Conservation (phyloP, 2,888 invertebrate species). For the Caenorhabditis auriculariae region DNA sequence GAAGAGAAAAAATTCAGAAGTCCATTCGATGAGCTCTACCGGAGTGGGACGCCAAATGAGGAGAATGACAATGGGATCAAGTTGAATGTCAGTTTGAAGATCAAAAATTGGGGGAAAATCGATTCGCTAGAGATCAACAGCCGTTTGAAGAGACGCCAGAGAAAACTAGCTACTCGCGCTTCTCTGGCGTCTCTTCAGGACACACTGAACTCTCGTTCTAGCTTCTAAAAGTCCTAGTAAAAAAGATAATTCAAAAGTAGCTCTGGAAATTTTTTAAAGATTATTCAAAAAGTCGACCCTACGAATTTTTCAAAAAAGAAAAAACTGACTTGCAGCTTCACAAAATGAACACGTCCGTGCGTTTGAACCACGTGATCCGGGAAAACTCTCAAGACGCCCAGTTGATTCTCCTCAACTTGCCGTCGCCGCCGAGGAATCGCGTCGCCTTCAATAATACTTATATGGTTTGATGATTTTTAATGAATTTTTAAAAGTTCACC, state of each 20-base stretch:
- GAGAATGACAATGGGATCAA: conserved; percentile 23
- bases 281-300: neutral
- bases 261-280: no score
- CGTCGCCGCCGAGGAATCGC: conserved; percentile 37
- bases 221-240: no score
- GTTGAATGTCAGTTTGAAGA: conserved; percentile 20
- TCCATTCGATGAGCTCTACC: conserved; percentile 26
- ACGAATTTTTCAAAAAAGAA: neutral
- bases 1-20: conserved; percentile 11
- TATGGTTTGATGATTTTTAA: conserved; percentile 13
- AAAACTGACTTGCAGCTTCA: conserved; percentile 73
- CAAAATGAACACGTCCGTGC: conserved; percentile 97
- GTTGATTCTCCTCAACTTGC: conserved; percentile 69
- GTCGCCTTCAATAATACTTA: conserved; percentile 40
- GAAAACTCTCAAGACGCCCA: conserved; percentile 95
- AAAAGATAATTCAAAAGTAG: no score
- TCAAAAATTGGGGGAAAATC: no score
- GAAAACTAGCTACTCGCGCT: no score
- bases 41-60: conserved; percentile 29
- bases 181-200: no score
- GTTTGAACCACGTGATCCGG: conserved; percentile 95
- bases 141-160: no score
- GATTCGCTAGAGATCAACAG: no score
- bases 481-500: neutral
- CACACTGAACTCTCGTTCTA: no score